A percentile compares a stretch with the other conserved stretches of the same genome.
phyloP scores from a whole-genome alignment of 2,797 vertebrate genomes.

The Tapera naevia region DNA sequence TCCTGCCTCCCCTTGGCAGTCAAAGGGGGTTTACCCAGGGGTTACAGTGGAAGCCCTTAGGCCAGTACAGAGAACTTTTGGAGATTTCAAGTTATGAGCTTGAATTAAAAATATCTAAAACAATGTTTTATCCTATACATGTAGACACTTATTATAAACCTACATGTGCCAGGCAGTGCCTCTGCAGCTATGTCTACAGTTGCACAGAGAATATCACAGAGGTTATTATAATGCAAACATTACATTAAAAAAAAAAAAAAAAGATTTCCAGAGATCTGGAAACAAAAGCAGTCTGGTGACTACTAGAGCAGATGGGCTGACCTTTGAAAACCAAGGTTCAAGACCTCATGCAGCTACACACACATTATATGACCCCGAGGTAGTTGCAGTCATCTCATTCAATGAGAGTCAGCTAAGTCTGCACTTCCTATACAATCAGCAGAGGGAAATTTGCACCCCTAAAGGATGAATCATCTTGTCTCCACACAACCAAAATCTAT shows the following conservation, averaged over 20 bases:
- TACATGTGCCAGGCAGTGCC: not conserved
- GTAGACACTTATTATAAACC: not conserved
- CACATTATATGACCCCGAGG: not conserved
- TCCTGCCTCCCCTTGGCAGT: not conserved
- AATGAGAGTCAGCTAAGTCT: not conserved
- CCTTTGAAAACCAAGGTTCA: not conserved
- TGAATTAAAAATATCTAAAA: not conserved
- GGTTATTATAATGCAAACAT: not conserved
- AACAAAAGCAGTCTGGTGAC: not conserved
- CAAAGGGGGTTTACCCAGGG: not conserved
- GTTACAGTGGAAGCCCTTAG: not conserved
- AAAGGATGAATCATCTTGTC: not conserved
- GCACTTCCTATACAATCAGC: not conserved
- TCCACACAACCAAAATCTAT: not conserved
- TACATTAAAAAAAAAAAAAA: not conserved
- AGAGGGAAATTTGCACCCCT: slow-evolving; percentile 10
- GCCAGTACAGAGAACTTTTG: not conserved
- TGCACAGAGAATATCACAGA: not conserved
- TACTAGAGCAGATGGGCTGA: not conserved
- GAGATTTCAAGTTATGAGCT: not conserved
- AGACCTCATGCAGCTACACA: not conserved
- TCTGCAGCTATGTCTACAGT: not conserved
- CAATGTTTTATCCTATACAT: not conserved
- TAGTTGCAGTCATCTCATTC: not conserved
- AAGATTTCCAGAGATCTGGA: not conserved